phyloP scores from a whole-genome alignment of 2,113 vertebrate species.

The Noturus placidus region DNA sequence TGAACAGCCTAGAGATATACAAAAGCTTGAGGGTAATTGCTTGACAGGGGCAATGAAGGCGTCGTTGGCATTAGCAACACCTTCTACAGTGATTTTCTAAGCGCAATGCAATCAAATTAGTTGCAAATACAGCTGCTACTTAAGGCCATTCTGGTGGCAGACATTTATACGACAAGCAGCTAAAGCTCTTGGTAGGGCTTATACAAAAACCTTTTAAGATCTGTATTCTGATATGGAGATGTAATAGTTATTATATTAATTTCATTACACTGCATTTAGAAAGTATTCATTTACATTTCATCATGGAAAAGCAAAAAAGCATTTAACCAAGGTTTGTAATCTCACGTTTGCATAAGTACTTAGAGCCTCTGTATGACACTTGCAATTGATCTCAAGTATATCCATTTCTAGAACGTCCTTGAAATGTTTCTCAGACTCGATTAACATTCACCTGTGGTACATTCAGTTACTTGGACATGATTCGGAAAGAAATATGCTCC shows the following conservation, averaged over 20 bases:
- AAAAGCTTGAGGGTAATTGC: conserved; percentile 46
- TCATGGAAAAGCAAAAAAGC: no score
- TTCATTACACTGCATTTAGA: neutral
- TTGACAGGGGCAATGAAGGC: conserved; percentile 56
- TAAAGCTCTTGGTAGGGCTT: neutral
- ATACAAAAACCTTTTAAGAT: neutral
- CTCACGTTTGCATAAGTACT: neutral
- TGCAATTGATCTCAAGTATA: neutral
- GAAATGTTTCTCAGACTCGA: neutral
- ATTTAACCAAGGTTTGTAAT: neutral
- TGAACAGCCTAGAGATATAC: conserved; percentile 30
- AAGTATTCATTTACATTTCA: neutral
- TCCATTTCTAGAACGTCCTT: neutral
- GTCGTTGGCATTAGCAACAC: conserved; percentile 57
- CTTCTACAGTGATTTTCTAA: conserved; percentile 60
- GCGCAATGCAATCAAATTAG: conserved; percentile 57
- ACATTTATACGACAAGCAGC: conserved; percentile 24
- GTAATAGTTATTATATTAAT: neutral
- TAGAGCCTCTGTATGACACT: neutral
- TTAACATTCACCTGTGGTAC: neutral
- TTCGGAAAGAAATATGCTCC: neutral
- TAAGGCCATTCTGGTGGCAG: conserved; percentile 48
- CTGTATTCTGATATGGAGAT: neutral
- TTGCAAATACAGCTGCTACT: conserved; percentile 51
- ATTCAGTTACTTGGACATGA: neutral